Evolutionary conservation across 1,140 invertebrate species (phyloP).

Genomic region (Brachionus asplanchnoidis): DNA sequence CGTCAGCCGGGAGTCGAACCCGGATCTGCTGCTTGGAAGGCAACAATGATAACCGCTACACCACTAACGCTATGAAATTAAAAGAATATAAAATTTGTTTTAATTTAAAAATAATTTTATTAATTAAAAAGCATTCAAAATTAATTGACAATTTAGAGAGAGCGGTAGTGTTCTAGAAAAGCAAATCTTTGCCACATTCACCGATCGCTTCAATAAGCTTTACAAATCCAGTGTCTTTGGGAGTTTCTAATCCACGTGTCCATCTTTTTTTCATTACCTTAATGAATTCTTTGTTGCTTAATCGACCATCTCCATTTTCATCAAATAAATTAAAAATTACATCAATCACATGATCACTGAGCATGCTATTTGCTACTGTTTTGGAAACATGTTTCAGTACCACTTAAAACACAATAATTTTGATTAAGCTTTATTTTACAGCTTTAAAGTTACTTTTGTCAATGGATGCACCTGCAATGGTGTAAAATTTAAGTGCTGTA

Average conservation of each 20-base stretch:
- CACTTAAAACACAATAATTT: constrained; percentile 56
- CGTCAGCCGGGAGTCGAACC: constrained; percentile 73
- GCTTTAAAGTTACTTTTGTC: constrained; percentile 68
- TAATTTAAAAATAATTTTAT: not conserved
- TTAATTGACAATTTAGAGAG: not conserved
- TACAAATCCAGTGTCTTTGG: constrained; percentile 95
- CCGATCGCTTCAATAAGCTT: constrained; percentile 82
- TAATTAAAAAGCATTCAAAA: not conserved
- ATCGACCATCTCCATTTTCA: constrained; percentile 94
- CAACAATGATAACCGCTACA: constrained; percentile 85
- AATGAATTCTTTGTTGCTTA: constrained; percentile 96
- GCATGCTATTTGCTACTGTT: constrained; percentile 87
- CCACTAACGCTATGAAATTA: constrained; percentile 64
- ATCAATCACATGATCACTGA: constrained; percentile 88
- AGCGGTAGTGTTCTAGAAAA: not conserved
- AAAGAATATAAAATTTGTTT: not conserved
- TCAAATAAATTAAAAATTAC: constrained; percentile 98
- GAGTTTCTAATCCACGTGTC: constrained; percentile 87
- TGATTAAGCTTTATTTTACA: not conserved
- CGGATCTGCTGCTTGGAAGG: constrained; percentile 90
- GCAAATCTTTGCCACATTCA: constrained; percentile 71
- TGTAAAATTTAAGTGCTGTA: constrained; percentile 92
- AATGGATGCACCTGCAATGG: constrained; percentile 94
- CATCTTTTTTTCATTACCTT: constrained; percentile 97
- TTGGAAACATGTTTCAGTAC: constrained; percentile 91